Percentiles rank a stretch among this genome's conserved stretches.
Conservation (phyloP, 2,888 invertebrate species). For the Aelia acuminata region DNA sequence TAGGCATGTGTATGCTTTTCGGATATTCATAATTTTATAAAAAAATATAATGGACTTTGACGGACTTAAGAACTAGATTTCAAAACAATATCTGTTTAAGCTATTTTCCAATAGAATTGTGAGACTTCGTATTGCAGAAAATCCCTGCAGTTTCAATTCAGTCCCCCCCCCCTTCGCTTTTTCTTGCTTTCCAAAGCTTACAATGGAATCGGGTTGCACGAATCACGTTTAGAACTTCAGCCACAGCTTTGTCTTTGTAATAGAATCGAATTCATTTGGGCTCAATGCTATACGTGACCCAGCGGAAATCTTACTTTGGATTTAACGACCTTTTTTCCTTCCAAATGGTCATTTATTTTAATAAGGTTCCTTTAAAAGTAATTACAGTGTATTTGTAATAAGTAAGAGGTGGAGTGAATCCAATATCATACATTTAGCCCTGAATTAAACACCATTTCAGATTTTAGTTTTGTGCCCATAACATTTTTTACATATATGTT, state of each 20-base stretch:
- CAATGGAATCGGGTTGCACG: background rate
- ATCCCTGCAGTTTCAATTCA: background rate
- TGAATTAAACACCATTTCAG: no score
- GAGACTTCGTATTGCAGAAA: background rate
- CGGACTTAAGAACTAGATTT: background rate
- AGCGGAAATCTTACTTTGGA: background rate
- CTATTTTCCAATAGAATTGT: background rate
- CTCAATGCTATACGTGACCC: background rate
- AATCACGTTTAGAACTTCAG: background rate
- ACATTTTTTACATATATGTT: no score
- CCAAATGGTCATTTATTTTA: background rate
- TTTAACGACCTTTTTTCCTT: background rate
- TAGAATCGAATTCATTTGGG: conserved; percentile 14
- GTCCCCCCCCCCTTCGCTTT: background rate
- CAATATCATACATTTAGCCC: no score
- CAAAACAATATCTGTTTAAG: background rate
- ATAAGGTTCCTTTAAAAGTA: background rate
- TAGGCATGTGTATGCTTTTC: no score
- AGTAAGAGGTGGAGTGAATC: no score
- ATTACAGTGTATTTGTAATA: background rate
- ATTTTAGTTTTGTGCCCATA: no score
- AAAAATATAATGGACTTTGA: no score
- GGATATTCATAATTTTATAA: no score
- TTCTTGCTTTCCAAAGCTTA: background rate
- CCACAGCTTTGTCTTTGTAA: conserved; percentile 2